Percentiles rank a stretch among this genome's conserved stretches.
These are phyloP conservation scores for Macropodus opercularis DNA, from an alignment of 2,797 vertebrate species.

Conservation along the genomic window DNA sequence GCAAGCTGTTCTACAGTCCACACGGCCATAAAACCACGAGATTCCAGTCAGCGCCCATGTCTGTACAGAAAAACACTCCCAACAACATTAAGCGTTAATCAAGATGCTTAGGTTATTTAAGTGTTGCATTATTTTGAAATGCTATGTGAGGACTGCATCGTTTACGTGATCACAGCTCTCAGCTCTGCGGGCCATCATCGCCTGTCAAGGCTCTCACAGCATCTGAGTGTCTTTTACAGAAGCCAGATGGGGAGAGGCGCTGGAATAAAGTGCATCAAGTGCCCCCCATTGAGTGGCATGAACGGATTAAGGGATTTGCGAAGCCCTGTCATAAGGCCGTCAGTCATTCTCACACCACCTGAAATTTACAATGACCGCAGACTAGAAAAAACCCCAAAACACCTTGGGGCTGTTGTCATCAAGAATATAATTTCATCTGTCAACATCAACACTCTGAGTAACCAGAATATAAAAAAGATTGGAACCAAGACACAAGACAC, in stretches of 20 bases:
- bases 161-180: constrained; percentile 56
- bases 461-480: constrained; percentile 29
- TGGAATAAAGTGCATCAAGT: constrained; percentile 71
- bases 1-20: constrained; percentile 59
- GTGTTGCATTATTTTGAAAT: background rate
- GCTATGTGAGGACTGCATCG: background rate
- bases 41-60: constrained; percentile 51
- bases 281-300: constrained; percentile 72
- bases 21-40: constrained; percentile 64
- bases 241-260: constrained; percentile 72
- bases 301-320: constrained; percentile 82
- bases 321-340: constrained; percentile 75
- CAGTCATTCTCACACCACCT: constrained; percentile 72
- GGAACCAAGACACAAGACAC: constrained; percentile 57
- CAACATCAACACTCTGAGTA: constrained; percentile 59
- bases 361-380: constrained; percentile 54
- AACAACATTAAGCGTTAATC: too few relatives aligned
- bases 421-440: constrained; percentile 69
- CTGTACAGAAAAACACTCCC: too few relatives aligned
- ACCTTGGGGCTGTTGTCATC: constrained; percentile 51
- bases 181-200: constrained; percentile 55
- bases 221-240: constrained; percentile 70
- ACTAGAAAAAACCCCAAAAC: constrained; percentile 23
- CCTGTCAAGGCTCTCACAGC: constrained; percentile 52
- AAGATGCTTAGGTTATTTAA: background rate